Percentiles rank a stretch among this genome's conserved stretches.
Conservation (phyloP, 2,797 vertebrate genomes). For the Otolemur crassicaudatus region DNA sequence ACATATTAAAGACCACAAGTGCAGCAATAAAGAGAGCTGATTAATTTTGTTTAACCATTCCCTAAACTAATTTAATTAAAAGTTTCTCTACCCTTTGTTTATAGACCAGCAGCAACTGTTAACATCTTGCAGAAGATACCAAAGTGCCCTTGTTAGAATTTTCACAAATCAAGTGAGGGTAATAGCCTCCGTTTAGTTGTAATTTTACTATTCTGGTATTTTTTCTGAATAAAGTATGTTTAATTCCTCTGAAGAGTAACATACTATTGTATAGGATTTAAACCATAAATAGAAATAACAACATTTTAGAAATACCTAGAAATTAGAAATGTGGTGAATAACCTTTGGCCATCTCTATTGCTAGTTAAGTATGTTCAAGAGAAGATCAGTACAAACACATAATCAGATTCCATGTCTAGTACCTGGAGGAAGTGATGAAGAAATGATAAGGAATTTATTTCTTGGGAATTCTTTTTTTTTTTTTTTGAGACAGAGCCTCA, state of each 20-base stretch:
- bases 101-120: background rate
- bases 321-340: slow-evolving; percentile 11
- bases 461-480: background rate
- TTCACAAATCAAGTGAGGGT: background rate
- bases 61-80: slow-evolving; percentile 19
- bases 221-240: slow-evolving; percentile 26
- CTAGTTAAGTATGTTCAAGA: background rate
- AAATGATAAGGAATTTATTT: background rate
- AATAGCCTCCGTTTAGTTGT: background rate
- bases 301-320: slow-evolving; percentile 13
- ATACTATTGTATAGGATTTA: background rate
- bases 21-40: background rate
- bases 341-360: background rate
- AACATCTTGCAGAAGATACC: background rate
- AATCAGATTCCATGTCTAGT: background rate
- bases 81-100: background rate
- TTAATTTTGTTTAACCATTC: slow-evolving; percentile 1
- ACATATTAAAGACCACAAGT: background rate
- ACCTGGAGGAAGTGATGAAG: background rate
- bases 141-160: slow-evolving; percentile 25
- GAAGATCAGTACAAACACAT: background rate
- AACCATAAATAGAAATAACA: background rate
- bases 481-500: no score
- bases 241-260: slow-evolving; percentile 34
- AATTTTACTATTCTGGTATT: background rate